Evolutionary conservation across 1,140 invertebrate species (phyloP), one percentile per base, ranked within the genome.

Genomic region (Diprion similis): DNA sequence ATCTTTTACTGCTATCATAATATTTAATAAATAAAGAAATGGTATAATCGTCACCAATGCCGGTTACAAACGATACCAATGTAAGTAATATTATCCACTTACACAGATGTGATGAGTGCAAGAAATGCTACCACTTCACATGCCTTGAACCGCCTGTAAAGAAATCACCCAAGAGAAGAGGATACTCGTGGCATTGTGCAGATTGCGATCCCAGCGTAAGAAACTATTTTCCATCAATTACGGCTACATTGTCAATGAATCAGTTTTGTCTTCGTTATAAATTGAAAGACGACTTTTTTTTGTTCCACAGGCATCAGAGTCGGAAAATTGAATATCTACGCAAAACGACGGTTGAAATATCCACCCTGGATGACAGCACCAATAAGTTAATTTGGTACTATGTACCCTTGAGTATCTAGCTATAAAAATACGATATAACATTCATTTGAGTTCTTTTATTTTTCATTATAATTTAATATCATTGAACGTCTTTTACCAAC

Each of bases 131-230:
- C 88, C 97, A 98, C 87, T 98, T 98, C 84, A 91, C 91, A 46
- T 98, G 97, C 87, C 88, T 98, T 73, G 94, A 97, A 86, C 97
- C 97, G 59, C 97, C 97, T 3, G 90, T 97, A 0, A 97, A 96
- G 86, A 98, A 98, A 85, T 95, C 95, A 66, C 97, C 97, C 2
- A 98, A 98, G 89, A 93, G 94, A 76, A 91, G 96, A 73, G 96
- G 97, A 59, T 98, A 98, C 86, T 96, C 95, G 8, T 98, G 97
- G 97, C 95, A 97, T 86, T 98, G 97, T 89, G 95, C 95, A 68
- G 95, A 97, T 84, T 98, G 97, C 91, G 96, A 98, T 90, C 94
- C 95, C 70, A 96, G 95, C 79, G 95, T 94, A 88, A 91, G 91
- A 59, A 59, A 59, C 9, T 17, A 59, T 13, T 59, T 17, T 59